phyloP scores from a whole-genome alignment of 1,140 invertebrate species.

The Eueides isabella region DNA sequence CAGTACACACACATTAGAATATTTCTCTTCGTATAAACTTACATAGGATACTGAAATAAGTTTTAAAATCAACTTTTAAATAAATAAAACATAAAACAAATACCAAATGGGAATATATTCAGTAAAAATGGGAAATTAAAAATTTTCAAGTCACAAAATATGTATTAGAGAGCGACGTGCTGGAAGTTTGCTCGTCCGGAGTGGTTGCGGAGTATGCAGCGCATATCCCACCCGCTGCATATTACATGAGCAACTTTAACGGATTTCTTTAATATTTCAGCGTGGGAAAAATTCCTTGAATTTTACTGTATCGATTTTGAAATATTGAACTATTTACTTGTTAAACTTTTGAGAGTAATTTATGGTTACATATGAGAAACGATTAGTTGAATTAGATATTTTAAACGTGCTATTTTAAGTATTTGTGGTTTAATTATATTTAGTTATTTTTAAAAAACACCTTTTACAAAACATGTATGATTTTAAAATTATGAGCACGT shows the following conservation, averaged over 20 bases:
- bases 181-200: slow-evolving; percentile 57
- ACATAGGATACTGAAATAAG: too few relatives aligned
- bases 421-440: too few relatives aligned
- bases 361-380: not conserved
- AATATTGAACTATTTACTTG: not conserved
- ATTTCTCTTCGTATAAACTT: too few relatives aligned
- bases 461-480: too few relatives aligned
- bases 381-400: not conserved
- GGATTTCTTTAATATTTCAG: slow-evolving; percentile 75
- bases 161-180: slow-evolving; percentile 58
- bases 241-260: slow-evolving; percentile 76
- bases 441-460: too few relatives aligned
- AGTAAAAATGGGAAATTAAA: slow-evolving; percentile 33
- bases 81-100: slow-evolving; percentile 21
- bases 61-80: not conserved
- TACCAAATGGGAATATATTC: slow-evolving; percentile 27
- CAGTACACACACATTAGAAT: too few relatives aligned
- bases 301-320: slow-evolving; percentile 33
- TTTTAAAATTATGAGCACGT: too few relatives aligned
- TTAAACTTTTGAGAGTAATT: not conserved
- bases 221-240: slow-evolving; percentile 61
- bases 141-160: slow-evolving; percentile 45
- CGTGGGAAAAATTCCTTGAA: slow-evolving; percentile 63
- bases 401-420: not conserved
- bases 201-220: slow-evolving; percentile 66